Evolutionary conservation across 1,140 invertebrate genomes (phyloP).

Genomic region (Bradysia coprophila): DNA sequence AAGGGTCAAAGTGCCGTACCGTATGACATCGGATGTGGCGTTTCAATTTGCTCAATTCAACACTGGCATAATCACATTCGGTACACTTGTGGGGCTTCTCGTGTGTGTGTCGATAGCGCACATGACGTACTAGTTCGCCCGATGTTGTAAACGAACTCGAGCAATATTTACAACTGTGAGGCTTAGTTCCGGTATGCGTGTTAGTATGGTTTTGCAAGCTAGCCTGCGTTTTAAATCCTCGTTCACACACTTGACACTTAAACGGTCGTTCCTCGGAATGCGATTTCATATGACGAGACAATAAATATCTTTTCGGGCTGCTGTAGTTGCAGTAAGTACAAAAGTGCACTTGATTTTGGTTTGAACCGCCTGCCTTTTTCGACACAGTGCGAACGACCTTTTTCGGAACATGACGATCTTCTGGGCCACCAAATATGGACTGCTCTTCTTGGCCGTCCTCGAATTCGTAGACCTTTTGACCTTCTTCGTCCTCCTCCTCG

Average conservation of each 20-base stretch:
- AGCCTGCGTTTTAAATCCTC: constrained; percentile 86
- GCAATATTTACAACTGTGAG: constrained; percentile 86
- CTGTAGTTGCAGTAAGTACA: constrained; percentile 85
- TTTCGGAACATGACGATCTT: background rate
- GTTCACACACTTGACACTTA: constrained; percentile 80
- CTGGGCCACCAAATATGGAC: too few relatives aligned
- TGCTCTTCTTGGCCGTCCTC: constrained; percentile 35
- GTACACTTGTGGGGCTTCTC: constrained; percentile 91
- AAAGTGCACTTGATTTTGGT: constrained; percentile 45
- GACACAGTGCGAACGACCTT: background rate
- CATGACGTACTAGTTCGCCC: constrained; percentile 83
- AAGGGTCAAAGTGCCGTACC: constrained; percentile 23
- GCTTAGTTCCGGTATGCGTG: constrained; percentile 89
- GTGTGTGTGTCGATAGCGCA: constrained; percentile 81
- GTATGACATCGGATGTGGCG: constrained; percentile 88
- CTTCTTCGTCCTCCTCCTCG: constrained; percentile 31
- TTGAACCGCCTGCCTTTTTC: background rate
- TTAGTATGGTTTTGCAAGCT: constrained; percentile 92
- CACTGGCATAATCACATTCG: constrained; percentile 88
- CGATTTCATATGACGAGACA: constrained; percentile 87
- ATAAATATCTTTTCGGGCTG: constrained; percentile 68
- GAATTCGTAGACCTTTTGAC: constrained; percentile 41
- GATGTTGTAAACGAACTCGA: constrained; percentile 89
- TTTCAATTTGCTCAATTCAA: constrained; percentile 83
- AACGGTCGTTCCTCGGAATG: constrained; percentile 90